Percentiles rank a stretch among this genome's conserved stretches.
Evolutionary conservation across 2,113 vertebrate species (phyloP).

Genomic region (Caranx melampygus): DNA sequence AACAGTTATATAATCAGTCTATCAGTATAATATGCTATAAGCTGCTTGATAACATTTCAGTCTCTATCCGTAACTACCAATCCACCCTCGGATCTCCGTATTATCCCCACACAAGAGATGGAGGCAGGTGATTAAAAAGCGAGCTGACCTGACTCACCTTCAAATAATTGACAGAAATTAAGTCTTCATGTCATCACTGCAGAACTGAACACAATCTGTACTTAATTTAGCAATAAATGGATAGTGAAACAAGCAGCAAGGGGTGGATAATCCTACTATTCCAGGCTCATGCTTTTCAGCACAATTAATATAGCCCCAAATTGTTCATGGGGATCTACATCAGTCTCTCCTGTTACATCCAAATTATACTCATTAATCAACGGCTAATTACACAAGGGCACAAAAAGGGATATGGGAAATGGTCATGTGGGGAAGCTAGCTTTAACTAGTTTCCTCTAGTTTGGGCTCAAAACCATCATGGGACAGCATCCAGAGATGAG

Average conservation of each 20-base stretch:
- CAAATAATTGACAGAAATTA: neutral
- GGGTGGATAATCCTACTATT: neutral
- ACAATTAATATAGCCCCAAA: conserved; percentile 5
- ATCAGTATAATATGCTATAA: neutral
- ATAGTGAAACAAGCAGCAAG: neutral
- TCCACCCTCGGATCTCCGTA: neutral
- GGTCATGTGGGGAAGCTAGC: conserved; percentile 6
- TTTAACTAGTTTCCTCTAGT: conserved; percentile 25
- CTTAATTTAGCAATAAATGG: neutral
- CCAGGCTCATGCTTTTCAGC: neutral
- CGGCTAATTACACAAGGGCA: conserved; percentile 56
- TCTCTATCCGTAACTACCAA: neutral
- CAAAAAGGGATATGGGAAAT: conserved; percentile 17
- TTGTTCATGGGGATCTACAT: conserved; percentile 16
- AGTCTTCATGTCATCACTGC: neutral
- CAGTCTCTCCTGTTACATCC: conserved; percentile 54
- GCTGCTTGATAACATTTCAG: neutral
- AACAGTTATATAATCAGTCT: neutral
- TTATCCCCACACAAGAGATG: neutral
- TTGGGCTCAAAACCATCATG: neutral
- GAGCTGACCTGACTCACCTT: neutral
- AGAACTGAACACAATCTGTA: neutral
- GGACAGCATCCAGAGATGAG: conserved; percentile 11
- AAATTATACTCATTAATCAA: conserved; percentile 76
- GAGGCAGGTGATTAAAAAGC: neutral